Evolutionary conservation across 2,797 vertebrate genomes (phyloP), one percentile per base, ranked within the genome.

Genomic region (Dermochelys coriacea): DNA sequence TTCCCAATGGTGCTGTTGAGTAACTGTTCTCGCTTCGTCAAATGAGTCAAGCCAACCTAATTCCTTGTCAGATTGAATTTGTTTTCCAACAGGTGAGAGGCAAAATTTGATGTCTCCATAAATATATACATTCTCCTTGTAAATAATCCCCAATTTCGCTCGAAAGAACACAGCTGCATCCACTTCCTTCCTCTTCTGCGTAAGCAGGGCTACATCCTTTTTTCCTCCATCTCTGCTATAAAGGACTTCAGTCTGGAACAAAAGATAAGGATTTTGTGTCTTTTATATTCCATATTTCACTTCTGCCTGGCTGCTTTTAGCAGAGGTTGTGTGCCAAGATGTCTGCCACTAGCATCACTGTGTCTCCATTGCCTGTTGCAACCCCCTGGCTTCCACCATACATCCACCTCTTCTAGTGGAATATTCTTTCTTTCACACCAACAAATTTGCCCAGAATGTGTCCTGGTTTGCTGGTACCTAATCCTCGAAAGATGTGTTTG

Each of bases 21-120:
- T 52, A 91, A 37, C 51, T 82, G 25, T 64, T 93, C 14, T 84
- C 86, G 4, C 6, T 94, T 47, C 90, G 31, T 1, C 27, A 89
- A 91, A 86, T 47, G 3, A 89, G 47, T 94, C 31, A 81, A 91
- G 8, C 0, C 49, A 61, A 8, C 86, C 5, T 89, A 96, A 94
- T 84, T 89, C 8, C 19, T 95, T 93, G 80, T 79, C 74, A 78
- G 25, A 1, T 95, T 89, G 84, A 64, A 92, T 88, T 89, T 90
- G 45, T 95, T 95, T 94, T 94, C 31, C 45, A 87, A 86, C 75
- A 94, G 78, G 5, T 1, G 0, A 88, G 71, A 91, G 25, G 31
- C 23, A 87, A 81, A 90, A 89, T 15, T 80, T 86, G 37, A 55
- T 75, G 2, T 87, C 79, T 90, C 37, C 68, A 4, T 88, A 95